Base-by-base conservation (phyloP, 2,113 vertebrate species). In the Crypturellus undulatus region DNA sequence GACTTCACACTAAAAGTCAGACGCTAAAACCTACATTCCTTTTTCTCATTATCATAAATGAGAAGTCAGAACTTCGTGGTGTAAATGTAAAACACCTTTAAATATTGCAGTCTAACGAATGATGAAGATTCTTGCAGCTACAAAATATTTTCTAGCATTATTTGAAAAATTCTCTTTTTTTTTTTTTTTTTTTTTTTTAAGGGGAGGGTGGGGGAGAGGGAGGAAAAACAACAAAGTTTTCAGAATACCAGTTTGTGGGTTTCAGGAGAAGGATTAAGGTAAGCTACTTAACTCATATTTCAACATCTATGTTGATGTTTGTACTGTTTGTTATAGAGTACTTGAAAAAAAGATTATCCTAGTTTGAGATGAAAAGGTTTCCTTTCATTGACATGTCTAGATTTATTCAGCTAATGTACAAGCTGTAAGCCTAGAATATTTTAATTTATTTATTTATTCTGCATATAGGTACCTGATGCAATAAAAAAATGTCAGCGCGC, bases 401-500 rank as follows among this genome's bases (percentile, higher is more conserved):
- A 40, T 80, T 62, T 78, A 32, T 49, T 80, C 42, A 78, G 59
- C 11, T 52, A 36, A 49, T 12, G 3, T n/a, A 20, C n/a, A 56
- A 10, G 59, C 22, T 77, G 49, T 78, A 20, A 75, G 12, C 20
- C 18, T 65, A 21, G 59, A 68, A 28, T 68, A 28, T 68, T 19
- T n/a, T 10, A 3, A 2, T 16, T n/a, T 49, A 49, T 49, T 49
- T 49, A 49, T 24, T 45, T 30, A 36, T 47, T 47, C 82, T 64
- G 1, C 30, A 63, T 89, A 67, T 85, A 99, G 99, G 99, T 99
- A 84, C 99, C 99, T 56, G 99, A 99, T 87, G 99, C 99, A 92
- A 99, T 99, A 96, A 99, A 86, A 87, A 99, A 99, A 95, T 99
- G 99, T 96, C 99, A 99, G 69, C 98, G 98, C 75, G 99, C 99